These are phyloP conservation scores for Polydrusus tereticollis DNA, from an alignment of 2,888 invertebrate species.

Conservation along the genomic window DNA sequence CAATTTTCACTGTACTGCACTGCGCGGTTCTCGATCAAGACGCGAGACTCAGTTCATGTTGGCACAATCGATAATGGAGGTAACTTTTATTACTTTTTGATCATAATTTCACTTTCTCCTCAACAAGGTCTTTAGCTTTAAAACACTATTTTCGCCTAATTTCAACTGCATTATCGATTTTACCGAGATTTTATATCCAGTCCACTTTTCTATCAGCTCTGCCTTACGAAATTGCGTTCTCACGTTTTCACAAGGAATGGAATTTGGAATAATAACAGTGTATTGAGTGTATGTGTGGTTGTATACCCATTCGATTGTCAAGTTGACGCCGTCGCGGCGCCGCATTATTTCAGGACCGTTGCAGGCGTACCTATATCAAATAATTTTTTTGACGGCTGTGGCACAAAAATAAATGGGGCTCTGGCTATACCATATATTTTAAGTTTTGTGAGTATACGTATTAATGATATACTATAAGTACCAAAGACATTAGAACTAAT, in stretches of 20 bases:
- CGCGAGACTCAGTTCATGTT: constrained; percentile 47
- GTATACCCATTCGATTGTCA: constrained; percentile 17
- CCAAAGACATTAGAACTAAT: too few relatives aligned
- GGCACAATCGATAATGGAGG: constrained; percentile 49
- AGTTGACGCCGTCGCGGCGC: constrained; percentile 31
- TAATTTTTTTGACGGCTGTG: too few relatives aligned
- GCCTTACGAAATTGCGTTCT: constrained; percentile 50
- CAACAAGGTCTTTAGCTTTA: neutral
- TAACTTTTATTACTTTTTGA: constrained; percentile 39
- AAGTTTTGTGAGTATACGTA: too few relatives aligned
- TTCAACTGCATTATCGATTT: constrained; percentile 8
- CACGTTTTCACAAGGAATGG: constrained; percentile 42
- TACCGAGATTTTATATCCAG: constrained; percentile 14
- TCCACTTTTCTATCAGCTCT: constrained; percentile 7
- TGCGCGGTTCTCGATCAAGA: constrained; percentile 54
- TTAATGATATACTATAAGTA: too few relatives aligned
- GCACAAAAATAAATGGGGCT: constrained; percentile 11
- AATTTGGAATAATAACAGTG: constrained; percentile 47
- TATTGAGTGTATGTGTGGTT: constrained; percentile 40
- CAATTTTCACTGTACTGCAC: constrained; percentile 58
- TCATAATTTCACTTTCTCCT: constrained; percentile 27
- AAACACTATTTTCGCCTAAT: constrained; percentile 9
- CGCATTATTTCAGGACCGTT: constrained; percentile 45
- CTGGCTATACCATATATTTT: neutral
- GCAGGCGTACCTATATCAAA: neutral